phyloP scores from a whole-genome alignment of 2,888 invertebrate species.

The Pilophorus perplexus region DNA sequence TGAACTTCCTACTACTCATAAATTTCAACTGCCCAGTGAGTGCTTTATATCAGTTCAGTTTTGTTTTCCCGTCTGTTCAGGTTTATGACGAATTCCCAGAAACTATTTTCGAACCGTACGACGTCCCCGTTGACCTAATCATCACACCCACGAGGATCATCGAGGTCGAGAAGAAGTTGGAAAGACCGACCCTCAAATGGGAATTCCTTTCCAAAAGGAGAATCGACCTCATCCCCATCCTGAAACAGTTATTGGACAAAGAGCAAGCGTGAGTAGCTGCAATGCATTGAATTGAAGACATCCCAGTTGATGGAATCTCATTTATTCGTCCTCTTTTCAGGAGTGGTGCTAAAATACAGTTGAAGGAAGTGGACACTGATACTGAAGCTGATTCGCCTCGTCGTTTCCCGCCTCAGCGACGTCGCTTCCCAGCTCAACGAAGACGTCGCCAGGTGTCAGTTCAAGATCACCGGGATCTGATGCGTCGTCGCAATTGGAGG shows the following conservation, averaged over 20 bases:
- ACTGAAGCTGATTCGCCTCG: slow-evolving; percentile 55
- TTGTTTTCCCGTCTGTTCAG: too few species aligned
- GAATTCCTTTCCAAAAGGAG: slow-evolving; percentile 69
- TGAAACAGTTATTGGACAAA: slow-evolving; percentile 66
- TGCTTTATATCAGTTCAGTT: too few species aligned
- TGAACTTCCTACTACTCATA: too few species aligned
- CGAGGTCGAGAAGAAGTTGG: slow-evolving; percentile 53
- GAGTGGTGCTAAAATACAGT: slow-evolving; percentile 53
- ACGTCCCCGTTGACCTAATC: slow-evolving; percentile 82
- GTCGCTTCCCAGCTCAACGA: slow-evolving; percentile 29
- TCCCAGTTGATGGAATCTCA: too few species aligned
- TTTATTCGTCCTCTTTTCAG: slow-evolving; percentile 24
- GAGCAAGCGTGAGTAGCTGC: slow-evolving; percentile 68
- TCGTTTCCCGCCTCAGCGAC: slow-evolving; percentile 21
- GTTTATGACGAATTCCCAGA: slow-evolving; percentile 71
- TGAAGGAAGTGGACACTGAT: slow-evolving; percentile 70
- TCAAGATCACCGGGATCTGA: slow-evolving; percentile 19
- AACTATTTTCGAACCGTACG: slow-evolving; percentile 72
- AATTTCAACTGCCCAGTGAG: too few species aligned
- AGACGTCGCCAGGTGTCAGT: slow-evolving; percentile 40
- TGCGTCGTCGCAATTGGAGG: neutral
- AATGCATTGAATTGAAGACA: too few species aligned
- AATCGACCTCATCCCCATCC: slow-evolving; percentile 68
- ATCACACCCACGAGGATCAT: slow-evolving; percentile 79
- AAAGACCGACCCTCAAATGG: slow-evolving; percentile 57